phyloP scores from a whole-genome alignment of 2,797 vertebrate genomes.

The Eleutherodactylus coqui region DNA sequence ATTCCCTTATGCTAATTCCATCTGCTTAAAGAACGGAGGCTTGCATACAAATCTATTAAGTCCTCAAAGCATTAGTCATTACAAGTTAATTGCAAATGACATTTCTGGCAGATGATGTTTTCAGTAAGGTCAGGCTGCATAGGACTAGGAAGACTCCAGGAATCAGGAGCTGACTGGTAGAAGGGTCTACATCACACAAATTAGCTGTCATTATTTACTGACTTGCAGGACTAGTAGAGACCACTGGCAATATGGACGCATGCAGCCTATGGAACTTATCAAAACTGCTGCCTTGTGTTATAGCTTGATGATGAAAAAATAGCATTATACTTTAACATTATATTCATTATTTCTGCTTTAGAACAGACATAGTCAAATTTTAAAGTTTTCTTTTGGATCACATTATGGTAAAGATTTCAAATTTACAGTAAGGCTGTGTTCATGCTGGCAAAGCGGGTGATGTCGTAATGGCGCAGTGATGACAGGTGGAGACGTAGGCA shows the following conservation, averaged over 20 bases:
- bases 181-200: slow-evolving; percentile 3
- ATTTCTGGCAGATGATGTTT: slow-evolving; percentile 37
- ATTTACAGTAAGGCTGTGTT: too few relatives aligned
- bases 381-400: not conserved
- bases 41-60: slow-evolving; percentile 43
- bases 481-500: too few relatives aligned
- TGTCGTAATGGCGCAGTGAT: too few relatives aligned
- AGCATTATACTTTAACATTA: not conserved
- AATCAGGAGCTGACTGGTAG: slow-evolving; percentile 21
- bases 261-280: not conserved
- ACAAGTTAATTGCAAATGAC: slow-evolving; percentile 45
- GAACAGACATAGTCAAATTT: not conserved
- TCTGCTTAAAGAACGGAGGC: slow-evolving; percentile 23
- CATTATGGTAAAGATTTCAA: not conserved
- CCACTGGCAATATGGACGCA: not conserved
- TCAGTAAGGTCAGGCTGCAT: not conserved
- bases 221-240: not conserved
- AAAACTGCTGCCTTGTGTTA: not conserved
- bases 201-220: slow-evolving; percentile 7
- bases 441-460: too few relatives aligned
- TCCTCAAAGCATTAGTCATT: slow-evolving; percentile 31
- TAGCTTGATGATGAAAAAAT: not conserved
- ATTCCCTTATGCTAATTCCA: slow-evolving; percentile 44
- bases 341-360: not conserved
- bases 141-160: not conserved